Base-by-base conservation (phyloP, 2,797 vertebrate species). In the Parotocinclus haroldoi region DNA sequence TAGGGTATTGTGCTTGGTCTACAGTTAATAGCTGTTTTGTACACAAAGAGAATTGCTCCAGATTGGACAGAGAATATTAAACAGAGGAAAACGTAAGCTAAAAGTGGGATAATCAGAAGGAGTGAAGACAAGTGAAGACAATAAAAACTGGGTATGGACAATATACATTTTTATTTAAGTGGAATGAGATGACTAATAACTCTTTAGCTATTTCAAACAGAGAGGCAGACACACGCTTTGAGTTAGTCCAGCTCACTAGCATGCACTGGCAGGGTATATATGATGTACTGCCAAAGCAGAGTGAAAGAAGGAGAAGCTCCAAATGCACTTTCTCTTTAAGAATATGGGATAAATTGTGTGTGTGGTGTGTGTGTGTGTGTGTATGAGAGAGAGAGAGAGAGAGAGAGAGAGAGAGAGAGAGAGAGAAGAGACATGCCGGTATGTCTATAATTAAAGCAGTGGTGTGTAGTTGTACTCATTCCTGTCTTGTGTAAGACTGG, bases 361-460 rank as follows among this genome's bases (percentile, higher is more conserved):
- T 48, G 53, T 44, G 44, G 17, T 44, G 54, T 48, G 38, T 53
- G 18, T 66, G 61, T 14, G 12, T 18, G 55, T 42, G 69, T 56
- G 58, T 52, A 73, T 52, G 60, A 16, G 54, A 7, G 27, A 2
- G 27, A 2, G 2, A 2, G 27, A 27, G 27, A 27, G 27, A 14
- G 46, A 38, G 48, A 48, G 48, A 46, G 50, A 53, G 50, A 42
- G 39, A 36, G 61, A 19, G 61, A 53, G 45, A 40, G 36, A 27
- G 61, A 44, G 14, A 56, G 58, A 11, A 27, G 61, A 44, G 14
- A 56, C 53, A 11, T 10, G 53, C 19, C 18, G 40, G 27, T 46
- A 68, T 69, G 69, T 74, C 68, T 72, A 69, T 75, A 89, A 92
- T 92, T 91, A 90, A 87, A 89, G 84, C 81, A 80, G 83, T 82